Base-by-base conservation (phyloP, 2,113 vertebrate species). In the Agapornis roseicollis region DNA sequence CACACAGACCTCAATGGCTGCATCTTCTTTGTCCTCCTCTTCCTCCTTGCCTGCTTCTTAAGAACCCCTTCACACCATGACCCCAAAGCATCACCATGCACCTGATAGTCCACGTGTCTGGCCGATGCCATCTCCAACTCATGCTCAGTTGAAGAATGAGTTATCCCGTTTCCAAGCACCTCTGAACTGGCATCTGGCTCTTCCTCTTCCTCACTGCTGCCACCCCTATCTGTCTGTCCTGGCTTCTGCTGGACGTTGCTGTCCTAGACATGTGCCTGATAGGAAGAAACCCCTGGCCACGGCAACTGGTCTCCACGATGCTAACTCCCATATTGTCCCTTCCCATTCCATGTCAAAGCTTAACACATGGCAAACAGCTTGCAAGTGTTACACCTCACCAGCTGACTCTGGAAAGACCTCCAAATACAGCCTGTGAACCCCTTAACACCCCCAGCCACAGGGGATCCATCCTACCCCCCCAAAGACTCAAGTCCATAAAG, bases 21-120 rank as follows among this genome's bases (percentile, higher is more conserved):
- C 56, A 58, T 23, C 56, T 15, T 58, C 33, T 7, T 35, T 58
- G 33, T 58, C 56, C 55, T 58, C 55, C 20, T 58, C n/a, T 35
- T 60, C 24, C 17, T 63, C 13, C 31, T 35, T 42, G 41, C 61
- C 46, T 68, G 39, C 46, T 55, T 50, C 18, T 55, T 63, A 63
- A 55, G 63, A 63, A 39, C 9, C 18, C 13, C 17, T 3, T 42
- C 61, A 33, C 23, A n/a, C 22, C 23, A 42, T 0, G 0, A 29
- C 55, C 11, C 41, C 49, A 44, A 17, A 81, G 44, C 25, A 9
- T 13, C 17, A 10, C 55, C 24, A 16, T 28, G 13, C 49, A 39
- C 55, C 70, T 64, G 63, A 11, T 23, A 50, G 16, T 44, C 41
- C 76, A 37, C 35, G 22, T 49, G 10, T 11, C 27, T 49, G 33